A percentile compares a stretch with the other conserved stretches of the same genome.
Conservation (phyloP, 2,888 invertebrate genomes). For the Ormyrus thymus region DNA sequence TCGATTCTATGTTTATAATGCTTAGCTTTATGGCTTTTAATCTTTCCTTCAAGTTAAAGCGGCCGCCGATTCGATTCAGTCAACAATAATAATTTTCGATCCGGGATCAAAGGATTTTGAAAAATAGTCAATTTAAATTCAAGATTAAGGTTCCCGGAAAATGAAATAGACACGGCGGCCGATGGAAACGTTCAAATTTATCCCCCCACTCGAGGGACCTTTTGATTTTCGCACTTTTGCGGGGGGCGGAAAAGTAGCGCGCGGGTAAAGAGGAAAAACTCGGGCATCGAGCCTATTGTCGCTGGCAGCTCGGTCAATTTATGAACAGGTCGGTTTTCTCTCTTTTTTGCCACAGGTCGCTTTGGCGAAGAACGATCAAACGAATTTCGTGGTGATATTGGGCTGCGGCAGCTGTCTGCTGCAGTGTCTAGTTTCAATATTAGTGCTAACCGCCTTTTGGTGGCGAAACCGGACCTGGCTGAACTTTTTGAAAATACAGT, state of each 20-base stretch:
- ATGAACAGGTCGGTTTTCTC: neutral
- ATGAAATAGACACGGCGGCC: too few relatives aligned
- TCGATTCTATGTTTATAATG: too few relatives aligned
- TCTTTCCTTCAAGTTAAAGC: too few relatives aligned
- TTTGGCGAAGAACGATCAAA: conserved; percentile 66
- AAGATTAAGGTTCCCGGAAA: too few relatives aligned
- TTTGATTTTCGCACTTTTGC: too few relatives aligned
- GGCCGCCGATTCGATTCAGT: too few relatives aligned
- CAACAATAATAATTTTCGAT: too few relatives aligned
- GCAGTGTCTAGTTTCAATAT: conserved; percentile 75
- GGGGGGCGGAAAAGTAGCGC: neutral
- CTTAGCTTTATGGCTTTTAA: too few relatives aligned
- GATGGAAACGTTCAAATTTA: too few relatives aligned
- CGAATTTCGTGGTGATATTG: conserved; percentile 75
- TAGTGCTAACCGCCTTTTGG: conserved; percentile 76
- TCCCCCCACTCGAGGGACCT: too few relatives aligned
- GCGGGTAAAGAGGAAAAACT: neutral
- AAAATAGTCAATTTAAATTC: too few relatives aligned
- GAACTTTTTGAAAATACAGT: conserved; percentile 82
- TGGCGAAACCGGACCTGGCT: conserved; percentile 77
- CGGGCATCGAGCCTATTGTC: neutral
- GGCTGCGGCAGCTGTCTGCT: conserved; percentile 78
- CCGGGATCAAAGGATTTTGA: too few relatives aligned
- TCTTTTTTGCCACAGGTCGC: conserved; percentile 63
- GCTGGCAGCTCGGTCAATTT: neutral